Evolutionary conservation across 2,113 vertebrate species (phyloP), one percentile per base, ranked within the genome.

Genomic region (Uria aalge): DNA sequence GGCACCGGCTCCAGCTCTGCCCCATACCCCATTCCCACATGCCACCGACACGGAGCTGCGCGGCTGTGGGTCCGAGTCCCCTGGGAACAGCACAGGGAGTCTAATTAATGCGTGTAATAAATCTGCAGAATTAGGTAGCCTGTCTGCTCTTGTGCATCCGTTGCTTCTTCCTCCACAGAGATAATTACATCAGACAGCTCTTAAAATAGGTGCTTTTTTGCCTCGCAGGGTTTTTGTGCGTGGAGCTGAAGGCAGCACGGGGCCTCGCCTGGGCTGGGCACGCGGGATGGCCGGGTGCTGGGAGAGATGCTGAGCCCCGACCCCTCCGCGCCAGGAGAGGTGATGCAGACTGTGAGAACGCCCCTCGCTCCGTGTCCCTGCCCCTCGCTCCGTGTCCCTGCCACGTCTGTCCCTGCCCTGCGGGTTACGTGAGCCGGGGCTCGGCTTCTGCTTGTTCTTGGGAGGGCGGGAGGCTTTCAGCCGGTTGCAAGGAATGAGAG

Each of bases 1-100:
- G 3, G 29, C 29, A 5, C 20, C 4, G 24, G 47, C 9, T 68
- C 15, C 40, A 6, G 41, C 21, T 38, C 77, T 29, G 41, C 63
- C 41, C 5, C 2, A 2, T 8, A 5, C 8, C 53, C 47, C 0
- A 1, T 75, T 48, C 32, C 71, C 23, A 4, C 1, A 5, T 45
- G 38, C 40, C 73, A n/a, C 57, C 3, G 3, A 18, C 50, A 24
- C 8, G 0, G 34, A 48, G 62, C 69, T n/a, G 48, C 15, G 4
- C 0, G 8, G 29, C 34, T 16, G 40, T 17, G 55, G 40, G 47
- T 53, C 56, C 5, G 26, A 24, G n/a, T 56, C 41, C 48, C 74
- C 43, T 14, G 15, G 22, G 43, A 81, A 19, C 3, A 5, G 52
- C 57, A n/a, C 47, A 34, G 45, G 59, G 64, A 55, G 6, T 29